Conservation (phyloP, 2,797 vertebrate genomes). For the Periophthalmus magnuspinnatus region DNA sequence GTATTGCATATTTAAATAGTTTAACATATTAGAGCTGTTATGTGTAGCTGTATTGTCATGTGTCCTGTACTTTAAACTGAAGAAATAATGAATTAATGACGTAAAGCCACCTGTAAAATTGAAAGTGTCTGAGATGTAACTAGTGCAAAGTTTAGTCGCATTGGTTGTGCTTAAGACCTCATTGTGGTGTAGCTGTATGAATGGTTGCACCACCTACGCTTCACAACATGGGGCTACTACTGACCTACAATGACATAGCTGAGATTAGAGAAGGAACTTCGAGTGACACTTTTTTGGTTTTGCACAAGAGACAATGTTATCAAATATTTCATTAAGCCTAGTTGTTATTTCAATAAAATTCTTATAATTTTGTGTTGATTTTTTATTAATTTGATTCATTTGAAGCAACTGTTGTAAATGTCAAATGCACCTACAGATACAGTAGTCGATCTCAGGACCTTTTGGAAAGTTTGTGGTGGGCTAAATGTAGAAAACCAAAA, state of each 20-base stretch:
- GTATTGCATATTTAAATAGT: not conserved
- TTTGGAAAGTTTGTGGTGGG: constrained; percentile 34
- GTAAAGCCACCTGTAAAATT: constrained; percentile 12
- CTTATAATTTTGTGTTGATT: constrained; percentile 10
- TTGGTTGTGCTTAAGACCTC: constrained; percentile 8
- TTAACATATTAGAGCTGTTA: not conserved
- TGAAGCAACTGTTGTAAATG: not conserved
- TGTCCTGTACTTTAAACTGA: not conserved
- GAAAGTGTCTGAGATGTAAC: constrained; percentile 20
- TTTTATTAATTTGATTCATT: not conserved
- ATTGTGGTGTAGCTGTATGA: constrained; percentile 12
- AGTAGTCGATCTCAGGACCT: constrained; percentile 36
- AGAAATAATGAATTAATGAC: constrained; percentile 3
- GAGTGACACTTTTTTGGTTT: constrained; percentile 1
- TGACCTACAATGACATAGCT: not conserved
- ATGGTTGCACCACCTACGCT: constrained; percentile 7
- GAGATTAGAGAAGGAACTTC: constrained; percentile 8
- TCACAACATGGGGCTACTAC: constrained; percentile 23
- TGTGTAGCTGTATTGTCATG: not conserved
- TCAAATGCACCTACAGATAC: too few species aligned
- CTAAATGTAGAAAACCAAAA: constrained; percentile 39
- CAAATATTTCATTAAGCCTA: constrained; percentile 7
- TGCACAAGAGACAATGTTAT: not conserved
- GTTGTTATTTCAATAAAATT: constrained; percentile 19
- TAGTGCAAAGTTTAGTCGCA: constrained; percentile 24